Evolutionary conservation across 2,888 invertebrate species (phyloP), one percentile per base, ranked within the genome.

Genomic region (Tetramorium bicarinatum): DNA sequence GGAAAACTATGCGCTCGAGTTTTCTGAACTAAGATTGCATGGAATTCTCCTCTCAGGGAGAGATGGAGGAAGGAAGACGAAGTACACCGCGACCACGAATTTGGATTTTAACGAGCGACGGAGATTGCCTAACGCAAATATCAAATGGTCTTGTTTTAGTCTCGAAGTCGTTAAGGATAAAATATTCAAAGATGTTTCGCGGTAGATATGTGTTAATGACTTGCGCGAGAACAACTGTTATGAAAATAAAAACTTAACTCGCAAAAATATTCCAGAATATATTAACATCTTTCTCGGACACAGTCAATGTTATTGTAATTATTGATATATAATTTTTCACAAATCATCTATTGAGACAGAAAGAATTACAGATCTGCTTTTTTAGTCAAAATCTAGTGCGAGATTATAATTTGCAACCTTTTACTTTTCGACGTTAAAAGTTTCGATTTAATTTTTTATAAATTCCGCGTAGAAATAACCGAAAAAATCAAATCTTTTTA

Each of bases 141-240:
- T 72, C 72, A 72, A 79, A 59, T 47, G 41, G 8, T 80, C 47
- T 72, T 72, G 25, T 72, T 72, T 71, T 41, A 69, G 15, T 4
- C 18, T 38, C 54, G n/a, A 15, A 54, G 52, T 69, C 56, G 47
- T 80, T 79, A 71, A 59, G 38, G 59, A 29, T 79, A 80, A 80
- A 80, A 80, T 72, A 72, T 80, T 80, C 34, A 47, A 59, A 79
- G 18, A 3, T 80, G 47, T 59, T 80, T 72, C 34, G 21, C 34
- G 25, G 3, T 59, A 71, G 34, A 79, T 66, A 25, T n/a, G 13
- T 18, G n/a, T 44, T 59, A 79, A 71, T 21, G 47, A 13, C 38
- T 21, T 47, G 47, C 44, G 34, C 41, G 44, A n/a, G 15, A 47
- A 71, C 47, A 71, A 34, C 41, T 54, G 25, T 72, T 59, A 18